Base-by-base conservation (phyloP, 2,888 invertebrate species). In the Crematogaster levior region DNA sequence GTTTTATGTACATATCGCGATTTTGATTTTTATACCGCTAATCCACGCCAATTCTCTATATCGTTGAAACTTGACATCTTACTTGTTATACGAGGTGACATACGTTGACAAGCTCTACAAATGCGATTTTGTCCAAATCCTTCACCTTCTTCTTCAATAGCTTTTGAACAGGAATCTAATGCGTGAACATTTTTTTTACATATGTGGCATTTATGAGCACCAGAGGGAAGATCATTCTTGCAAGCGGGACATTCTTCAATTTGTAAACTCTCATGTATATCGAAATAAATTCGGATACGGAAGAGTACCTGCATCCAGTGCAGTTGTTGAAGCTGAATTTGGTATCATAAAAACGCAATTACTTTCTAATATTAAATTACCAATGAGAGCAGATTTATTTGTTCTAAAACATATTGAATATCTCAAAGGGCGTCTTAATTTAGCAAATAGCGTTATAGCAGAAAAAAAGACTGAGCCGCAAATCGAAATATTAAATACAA, bases 281-380 rank as follows among this genome's bases (percentile, higher is more conserved):
- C n/a, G n/a, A n/a, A n/a, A 86, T 24, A 48, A 56, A 70, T 84
- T 84, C 30, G 75, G 72, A 37, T 83, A 81, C 46, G 84, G 86
- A 34, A 74, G 84, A 21, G 58, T 84, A 48, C 83, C 82, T 60
- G 84, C 86, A 10, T 68, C 70, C 15, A 86, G 82, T 72, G 83
- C 81, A 27, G 43, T 61, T 15, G 81, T 83, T 24, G 81, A 86
- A 61, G 72, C 70, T 24, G 81, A 83, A 37, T 86, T 86, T 21
- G 53, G 73, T 60, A 74, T 74, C 15, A 82, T 85, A 61, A 75
- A 84, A 82, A 82, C 74, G 27, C 70, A 68, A 18, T 24, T 84
- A 27, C 61, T 82, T n/a, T n/a, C n/a, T n/a, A n/a, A n/a, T n/a
- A n/a, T n/a, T n/a, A n/a, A n/a, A n/a, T n/a, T n/a, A n/a, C 61